phyloP scores from a whole-genome alignment of 2,113 vertebrate genomes.

The Danionella cerebrum region DNA sequence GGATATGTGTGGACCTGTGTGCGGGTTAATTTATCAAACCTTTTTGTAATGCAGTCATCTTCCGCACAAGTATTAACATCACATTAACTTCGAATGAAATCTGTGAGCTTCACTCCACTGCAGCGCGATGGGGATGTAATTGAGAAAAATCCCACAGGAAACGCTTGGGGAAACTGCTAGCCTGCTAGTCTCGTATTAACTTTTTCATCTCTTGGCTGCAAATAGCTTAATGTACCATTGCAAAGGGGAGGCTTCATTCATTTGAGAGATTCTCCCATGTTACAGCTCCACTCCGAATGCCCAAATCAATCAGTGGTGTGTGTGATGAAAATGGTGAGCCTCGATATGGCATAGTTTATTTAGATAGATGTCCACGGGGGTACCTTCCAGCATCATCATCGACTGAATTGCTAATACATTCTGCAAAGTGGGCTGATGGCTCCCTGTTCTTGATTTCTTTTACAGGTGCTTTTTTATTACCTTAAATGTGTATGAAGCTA shows the following conservation, averaged over 20 bases:
- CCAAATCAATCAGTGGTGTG: slow-evolving; percentile 22
- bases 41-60: slow-evolving; percentile 48
- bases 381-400: background rate
- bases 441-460: background rate
- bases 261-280: slow-evolving; percentile 27
- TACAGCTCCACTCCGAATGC: slow-evolving; percentile 6
- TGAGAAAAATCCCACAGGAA: slow-evolving; percentile 48
- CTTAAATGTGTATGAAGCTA: background rate
- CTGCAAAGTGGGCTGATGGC: background rate
- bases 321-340: slow-evolving; percentile 1
- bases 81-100: slow-evolving; percentile 49
- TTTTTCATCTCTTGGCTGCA: slow-evolving; percentile 33
- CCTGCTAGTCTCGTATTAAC: slow-evolving; percentile 45
- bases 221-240: slow-evolving; percentile 40
- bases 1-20: background rate
- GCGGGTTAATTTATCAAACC: slow-evolving; percentile 53
- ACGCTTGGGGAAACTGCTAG: slow-evolving; percentile 45
- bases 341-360: slow-evolving; percentile 3
- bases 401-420: slow-evolving; percentile 1
- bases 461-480: background rate
- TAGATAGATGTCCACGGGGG: background rate
- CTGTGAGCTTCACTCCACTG: slow-evolving; percentile 42
- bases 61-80: slow-evolving; percentile 47
- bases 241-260: slow-evolving; percentile 21
- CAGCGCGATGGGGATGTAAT: slow-evolving; percentile 43